Percentiles rank a stretch among this genome's conserved stretches.
Evolutionary conservation across 92 coral and sea anemone genomes (phyloP).

Genomic region (Chrysogorgia sp.): DNA sequence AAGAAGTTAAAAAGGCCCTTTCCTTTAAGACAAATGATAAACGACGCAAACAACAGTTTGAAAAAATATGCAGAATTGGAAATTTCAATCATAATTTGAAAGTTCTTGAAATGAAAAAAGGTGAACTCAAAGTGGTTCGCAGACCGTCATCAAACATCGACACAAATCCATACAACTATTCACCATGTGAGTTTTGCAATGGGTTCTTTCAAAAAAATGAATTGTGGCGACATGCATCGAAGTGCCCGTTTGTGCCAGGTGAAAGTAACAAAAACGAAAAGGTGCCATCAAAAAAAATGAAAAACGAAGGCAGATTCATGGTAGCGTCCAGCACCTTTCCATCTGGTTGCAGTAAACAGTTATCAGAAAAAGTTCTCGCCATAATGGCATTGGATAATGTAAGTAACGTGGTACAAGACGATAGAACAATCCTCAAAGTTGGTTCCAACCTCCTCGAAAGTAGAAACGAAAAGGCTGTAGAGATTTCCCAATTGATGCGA

Average conservation of each 20-base stretch:
- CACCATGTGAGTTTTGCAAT: too few species aligned
- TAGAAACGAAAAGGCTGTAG: neutral
- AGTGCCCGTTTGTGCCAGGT: too few species aligned
- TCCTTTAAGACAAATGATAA: too few species aligned
- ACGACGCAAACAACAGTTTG: neutral
- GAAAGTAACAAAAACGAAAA: too few species aligned
- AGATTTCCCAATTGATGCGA: neutral
- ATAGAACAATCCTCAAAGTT: neutral
- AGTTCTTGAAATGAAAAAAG: too few species aligned
- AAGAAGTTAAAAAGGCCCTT: too few species aligned
- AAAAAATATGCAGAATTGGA: neutral
- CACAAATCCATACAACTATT: too few species aligned
- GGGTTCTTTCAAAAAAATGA: too few species aligned
- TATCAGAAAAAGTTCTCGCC: neutral
- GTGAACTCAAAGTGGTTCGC: too few species aligned
- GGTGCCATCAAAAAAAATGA: too few species aligned
- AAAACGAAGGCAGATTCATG: neutral
- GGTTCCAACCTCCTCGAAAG: neutral
- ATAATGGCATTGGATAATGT: neutral
- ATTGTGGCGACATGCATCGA: too few species aligned
- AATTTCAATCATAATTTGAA: constrained; percentile 10
- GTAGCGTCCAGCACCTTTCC: neutral
- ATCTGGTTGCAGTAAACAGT: neutral
- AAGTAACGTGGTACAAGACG: neutral
- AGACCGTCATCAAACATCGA: too few species aligned